These are phyloP conservation scores for Mesoligia furuncula DNA, from an alignment of 2,888 invertebrate species.

Conservation along the genomic window DNA sequence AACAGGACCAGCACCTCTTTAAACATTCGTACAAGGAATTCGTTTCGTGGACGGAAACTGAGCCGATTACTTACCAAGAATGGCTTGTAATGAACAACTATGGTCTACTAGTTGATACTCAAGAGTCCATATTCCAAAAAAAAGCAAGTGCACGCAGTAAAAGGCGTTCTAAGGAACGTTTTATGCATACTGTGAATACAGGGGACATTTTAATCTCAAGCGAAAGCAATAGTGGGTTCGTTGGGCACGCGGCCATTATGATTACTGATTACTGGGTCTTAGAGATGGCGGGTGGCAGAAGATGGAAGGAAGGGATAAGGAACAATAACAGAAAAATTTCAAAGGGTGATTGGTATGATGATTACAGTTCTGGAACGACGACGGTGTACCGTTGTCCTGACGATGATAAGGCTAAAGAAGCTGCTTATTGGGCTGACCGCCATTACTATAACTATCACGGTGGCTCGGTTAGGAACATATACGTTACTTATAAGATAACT, in stretches of 20 bases:
- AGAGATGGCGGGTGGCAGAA: conserved; percentile 77
- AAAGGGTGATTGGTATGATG: conserved; percentile 76
- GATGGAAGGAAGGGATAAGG: conserved; percentile 70
- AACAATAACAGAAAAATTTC: conserved; percentile 76
- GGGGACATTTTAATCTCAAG: conserved; percentile 77
- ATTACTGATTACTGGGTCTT: conserved; percentile 75
- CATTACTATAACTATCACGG: conserved; percentile 74
- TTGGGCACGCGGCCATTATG: conserved; percentile 80
- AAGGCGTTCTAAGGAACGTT: conserved; percentile 69
- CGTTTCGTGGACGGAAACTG: conserved; percentile 66
- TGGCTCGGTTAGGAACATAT: conserved; percentile 71
- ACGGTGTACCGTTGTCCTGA: conserved; percentile 76
- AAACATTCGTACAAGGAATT: conserved; percentile 74
- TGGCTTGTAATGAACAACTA: conserved; percentile 82
- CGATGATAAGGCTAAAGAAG: conserved; percentile 65
- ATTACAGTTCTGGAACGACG: conserved; percentile 73
- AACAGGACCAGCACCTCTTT: conserved; percentile 76
- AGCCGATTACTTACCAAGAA: conserved; percentile 77
- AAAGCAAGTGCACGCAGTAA: conserved; percentile 75
- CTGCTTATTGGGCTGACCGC: conserved; percentile 76
- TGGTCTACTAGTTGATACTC: conserved; percentile 76
- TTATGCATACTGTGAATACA: conserved; percentile 73
- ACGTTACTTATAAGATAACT: conserved; percentile 73
- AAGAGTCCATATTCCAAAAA: conserved; percentile 74
- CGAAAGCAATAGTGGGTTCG: conserved; percentile 68